A percentile compares a stretch with the other conserved stretches of the same genome.
Conservation (phyloP, 2,113 vertebrate species). For the Isichthys henryi region DNA sequence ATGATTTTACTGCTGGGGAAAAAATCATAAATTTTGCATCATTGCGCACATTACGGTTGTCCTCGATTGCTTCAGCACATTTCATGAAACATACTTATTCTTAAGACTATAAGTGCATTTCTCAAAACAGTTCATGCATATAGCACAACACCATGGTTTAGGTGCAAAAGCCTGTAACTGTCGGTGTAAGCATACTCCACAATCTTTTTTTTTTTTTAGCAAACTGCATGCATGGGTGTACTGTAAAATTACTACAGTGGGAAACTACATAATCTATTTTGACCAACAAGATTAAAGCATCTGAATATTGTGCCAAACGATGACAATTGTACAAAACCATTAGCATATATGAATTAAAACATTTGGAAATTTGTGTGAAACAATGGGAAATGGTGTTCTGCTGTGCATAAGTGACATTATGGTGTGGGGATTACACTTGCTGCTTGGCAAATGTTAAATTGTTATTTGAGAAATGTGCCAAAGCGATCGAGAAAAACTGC, state of each 20-base stretch:
- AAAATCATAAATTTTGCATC: background rate
- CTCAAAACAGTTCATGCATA: background rate
- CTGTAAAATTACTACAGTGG: background rate
- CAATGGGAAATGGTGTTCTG: background rate
- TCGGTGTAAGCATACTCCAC: background rate
- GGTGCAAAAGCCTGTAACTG: background rate
- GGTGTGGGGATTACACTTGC: background rate
- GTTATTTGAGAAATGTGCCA: background rate
- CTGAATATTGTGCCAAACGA: background rate
- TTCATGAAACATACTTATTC: background rate
- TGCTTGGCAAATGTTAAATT: background rate
- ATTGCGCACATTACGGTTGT: background rate
- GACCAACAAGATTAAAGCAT: background rate
- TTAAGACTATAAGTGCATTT: background rate
- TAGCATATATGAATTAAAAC: background rate
- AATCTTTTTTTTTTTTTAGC: background rate
- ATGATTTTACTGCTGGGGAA: background rate
- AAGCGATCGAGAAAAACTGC: background rate
- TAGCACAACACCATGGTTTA: background rate
- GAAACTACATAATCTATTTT: background rate
- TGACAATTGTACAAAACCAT: background rate
- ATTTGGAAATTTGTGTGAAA: background rate
- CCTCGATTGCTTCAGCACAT: background rate
- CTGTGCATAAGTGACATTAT: background rate
- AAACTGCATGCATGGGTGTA: background rate